Evolutionary conservation across 2,888 invertebrate genomes (phyloP).

Genomic region (Panzeria rudis): DNA sequence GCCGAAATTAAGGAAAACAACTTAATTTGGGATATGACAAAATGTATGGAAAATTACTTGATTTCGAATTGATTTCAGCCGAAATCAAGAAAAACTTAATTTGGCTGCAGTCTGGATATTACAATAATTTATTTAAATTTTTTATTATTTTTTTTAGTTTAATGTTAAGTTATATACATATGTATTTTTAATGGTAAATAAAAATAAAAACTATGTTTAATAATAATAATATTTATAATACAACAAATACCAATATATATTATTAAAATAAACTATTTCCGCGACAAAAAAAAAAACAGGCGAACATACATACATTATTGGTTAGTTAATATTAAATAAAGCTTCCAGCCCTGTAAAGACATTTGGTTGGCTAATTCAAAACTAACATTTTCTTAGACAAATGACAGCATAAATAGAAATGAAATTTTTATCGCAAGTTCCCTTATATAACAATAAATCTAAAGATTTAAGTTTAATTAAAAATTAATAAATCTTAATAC

Average conservation of each 20-base stretch:
- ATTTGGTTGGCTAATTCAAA: neutral
- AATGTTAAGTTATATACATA: conserved; percentile 63
- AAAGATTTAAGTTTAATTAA: conserved; percentile 19
- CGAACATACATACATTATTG: neutral
- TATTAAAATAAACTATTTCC: conserved; percentile 42
- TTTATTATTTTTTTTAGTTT: conserved; percentile 48
- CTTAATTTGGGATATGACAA: too few relatives aligned
- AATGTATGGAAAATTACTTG: too few relatives aligned
- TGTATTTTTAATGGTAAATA: conserved; percentile 66
- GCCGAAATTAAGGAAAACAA: too few relatives aligned
- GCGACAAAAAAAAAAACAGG: neutral
- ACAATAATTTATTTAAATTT: too few relatives aligned
- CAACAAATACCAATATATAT: conserved; percentile 56
- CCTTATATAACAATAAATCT: conserved; percentile 9
- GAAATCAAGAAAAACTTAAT: too few relatives aligned
- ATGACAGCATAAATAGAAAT: neutral
- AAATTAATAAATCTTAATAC: neutral
- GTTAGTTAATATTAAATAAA: neutral
- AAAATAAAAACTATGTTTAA: conserved; percentile 54
- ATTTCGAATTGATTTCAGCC: too few relatives aligned
- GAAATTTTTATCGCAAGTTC: conserved; percentile 17
- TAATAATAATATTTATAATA: conserved; percentile 59
- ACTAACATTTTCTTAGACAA: neutral
- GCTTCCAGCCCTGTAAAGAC: neutral
- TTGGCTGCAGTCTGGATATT: too few relatives aligned